A percentile compares a stretch with the other conserved stretches of the same genome.
Evolutionary conservation across 2,888 invertebrate species (phyloP).

Genomic region (Acholoe squamosa): DNA sequence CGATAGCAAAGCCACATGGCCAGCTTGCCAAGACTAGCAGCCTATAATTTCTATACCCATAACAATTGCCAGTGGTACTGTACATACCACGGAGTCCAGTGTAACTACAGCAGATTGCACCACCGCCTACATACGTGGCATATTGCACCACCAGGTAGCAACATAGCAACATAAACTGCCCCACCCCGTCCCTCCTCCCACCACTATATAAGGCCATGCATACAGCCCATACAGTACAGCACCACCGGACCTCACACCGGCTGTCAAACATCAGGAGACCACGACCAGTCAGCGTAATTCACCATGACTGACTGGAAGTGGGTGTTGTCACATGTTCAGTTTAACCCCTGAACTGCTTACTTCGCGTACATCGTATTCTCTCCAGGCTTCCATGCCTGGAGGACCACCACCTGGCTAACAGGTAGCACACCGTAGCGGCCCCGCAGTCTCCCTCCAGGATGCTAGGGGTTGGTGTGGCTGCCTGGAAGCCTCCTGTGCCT

Average conservation of each 20-base stretch:
- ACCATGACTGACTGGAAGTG: constrained; percentile 11
- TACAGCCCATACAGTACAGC: not conserved
- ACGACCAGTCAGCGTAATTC: not conserved
- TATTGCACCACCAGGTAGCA: constrained; percentile 19
- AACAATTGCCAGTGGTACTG: no score
- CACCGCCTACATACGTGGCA: not conserved
- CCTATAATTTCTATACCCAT: no score
- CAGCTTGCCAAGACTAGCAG: no score
- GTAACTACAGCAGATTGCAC: not conserved
- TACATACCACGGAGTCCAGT: no score
- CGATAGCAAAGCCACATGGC: no score
- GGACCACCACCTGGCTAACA: not conserved
- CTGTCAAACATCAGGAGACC: not conserved
- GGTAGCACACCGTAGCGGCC: constrained; percentile 11
- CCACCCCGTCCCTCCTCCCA: not conserved
- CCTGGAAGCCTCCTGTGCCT: not conserved
- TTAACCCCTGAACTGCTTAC: not conserved
- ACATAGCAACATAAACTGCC: not conserved
- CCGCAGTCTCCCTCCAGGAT: not conserved
- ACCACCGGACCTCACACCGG: constrained; percentile 21
- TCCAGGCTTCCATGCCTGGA: constrained; percentile 11
- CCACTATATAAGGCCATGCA: not conserved
- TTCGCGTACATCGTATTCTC: constrained; percentile 3
- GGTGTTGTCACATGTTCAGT: not conserved
- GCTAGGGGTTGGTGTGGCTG: constrained; percentile 28